A percentile compares a stretch with the other conserved stretches of the same genome.
phyloP scores from a whole-genome alignment of 2,888 invertebrate species.

The Chrysolina americana region DNA sequence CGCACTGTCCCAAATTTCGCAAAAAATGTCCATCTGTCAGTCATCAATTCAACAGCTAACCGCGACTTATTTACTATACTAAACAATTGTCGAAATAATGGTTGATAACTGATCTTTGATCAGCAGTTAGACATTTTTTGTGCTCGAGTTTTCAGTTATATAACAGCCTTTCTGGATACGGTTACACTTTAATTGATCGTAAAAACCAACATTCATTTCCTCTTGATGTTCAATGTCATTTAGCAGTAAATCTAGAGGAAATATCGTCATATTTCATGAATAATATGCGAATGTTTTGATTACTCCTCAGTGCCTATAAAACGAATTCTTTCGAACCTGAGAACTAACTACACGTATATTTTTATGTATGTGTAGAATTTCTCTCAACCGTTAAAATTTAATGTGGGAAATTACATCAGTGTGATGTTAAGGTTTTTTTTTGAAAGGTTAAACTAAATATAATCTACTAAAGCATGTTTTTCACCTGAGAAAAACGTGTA shows the following conservation, averaged over 20 bases:
- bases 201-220: background rate
- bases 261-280: conserved; percentile 1
- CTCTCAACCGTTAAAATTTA: background rate
- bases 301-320: background rate
- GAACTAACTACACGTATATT: background rate
- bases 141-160: background rate
- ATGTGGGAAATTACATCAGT: background rate
- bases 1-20: no score
- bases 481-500: no score
- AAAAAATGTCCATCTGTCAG: no score
- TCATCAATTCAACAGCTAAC: no score
- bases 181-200: background rate
- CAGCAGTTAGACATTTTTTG: background rate
- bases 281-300: conserved; percentile 3
- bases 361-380: background rate
- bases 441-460: no score
- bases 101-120: background rate
- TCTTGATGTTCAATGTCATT: background rate
- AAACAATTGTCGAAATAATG: no score
- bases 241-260: conserved; percentile 9
- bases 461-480: no score
- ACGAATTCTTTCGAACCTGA: background rate
- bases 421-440: no score
- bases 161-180: background rate
- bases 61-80: no score